Evolutionary conservation across 2,888 invertebrate genomes (phyloP), one percentile per base, ranked within the genome.

Genomic region (Ethmia dodecea): DNA sequence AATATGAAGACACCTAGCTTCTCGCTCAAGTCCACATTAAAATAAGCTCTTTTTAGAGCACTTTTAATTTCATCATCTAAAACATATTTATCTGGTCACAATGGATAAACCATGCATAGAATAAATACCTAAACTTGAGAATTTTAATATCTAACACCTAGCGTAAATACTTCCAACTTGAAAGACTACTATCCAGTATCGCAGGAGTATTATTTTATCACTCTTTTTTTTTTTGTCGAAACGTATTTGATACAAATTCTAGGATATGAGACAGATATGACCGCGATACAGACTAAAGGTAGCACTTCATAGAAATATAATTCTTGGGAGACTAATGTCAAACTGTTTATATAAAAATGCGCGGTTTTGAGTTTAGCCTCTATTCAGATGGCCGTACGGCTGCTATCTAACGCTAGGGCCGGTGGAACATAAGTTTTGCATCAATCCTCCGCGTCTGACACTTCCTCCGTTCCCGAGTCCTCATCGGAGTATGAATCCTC

Each of bases 401-500:
- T 50, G 38, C 15, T 39, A 45, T 41, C 45, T 55, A 61, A 66
- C 60, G 59, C 61, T 67, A 68, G 47, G 49, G 51, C 37, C 45
- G 53, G 58, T 42, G 46, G 55, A 54, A 58, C 38, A 52, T 51
- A 37, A 43, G 55, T 52, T 55, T 59, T 47, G 68, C 64, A 65
- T 83, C 84, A 84, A 64, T 83, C 83, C 47, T 84, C 83, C 43
- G 64, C 75, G 55, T 83, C 84, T 18, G 86, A 83, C 37, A 84
- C 73, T 60, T 84, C 86, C 63, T 84, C 86, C 35, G 83, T 83
- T 51, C 83, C 84, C 29, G 86, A 81, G 58, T 83, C 83, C 61
- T 83, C 84, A 57, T 80, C 83, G 38, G 79, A 80, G 62, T 77
- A 84, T 57, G 83, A 81, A 72, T 84, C 84, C 84, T 86, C 86